Evolutionary conservation across 35 echinoderm and acorn worm genomes (phyloP).

Genomic region (Acanthaster planci): DNA sequence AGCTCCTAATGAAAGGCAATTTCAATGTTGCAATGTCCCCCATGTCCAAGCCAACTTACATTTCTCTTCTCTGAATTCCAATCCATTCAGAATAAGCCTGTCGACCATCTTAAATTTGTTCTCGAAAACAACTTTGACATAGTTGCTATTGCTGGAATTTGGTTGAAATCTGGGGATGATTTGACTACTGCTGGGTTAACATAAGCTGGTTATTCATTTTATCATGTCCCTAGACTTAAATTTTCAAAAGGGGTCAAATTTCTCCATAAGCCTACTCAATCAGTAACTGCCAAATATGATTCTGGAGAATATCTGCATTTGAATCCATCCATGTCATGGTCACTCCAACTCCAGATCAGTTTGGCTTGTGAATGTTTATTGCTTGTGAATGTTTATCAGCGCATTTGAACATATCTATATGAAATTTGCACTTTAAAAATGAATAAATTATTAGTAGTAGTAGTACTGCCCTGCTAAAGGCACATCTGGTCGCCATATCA

Average conservation of each 20-base stretch:
- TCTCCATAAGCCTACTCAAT: conserved; percentile 12
- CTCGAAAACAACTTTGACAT: conserved; percentile 48
- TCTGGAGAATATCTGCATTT: conserved; percentile 11
- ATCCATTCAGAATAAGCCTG: conserved; percentile 37
- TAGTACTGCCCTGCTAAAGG: not conserved
- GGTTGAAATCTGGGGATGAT: too few species aligned
- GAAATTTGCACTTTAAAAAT: too few species aligned
- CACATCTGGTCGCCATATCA: not conserved
- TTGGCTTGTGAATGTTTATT: conserved; percentile 16
- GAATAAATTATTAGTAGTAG: too few species aligned
- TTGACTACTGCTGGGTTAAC: not conserved
- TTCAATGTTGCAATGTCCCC: too few species aligned
- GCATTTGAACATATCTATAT: too few species aligned
- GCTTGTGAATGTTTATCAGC: too few species aligned
- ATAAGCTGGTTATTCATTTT: conserved; percentile 11
- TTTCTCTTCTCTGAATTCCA: not conserved
- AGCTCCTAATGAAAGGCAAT: too few species aligned
- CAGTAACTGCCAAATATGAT: not conserved
- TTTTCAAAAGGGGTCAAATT: not conserved
- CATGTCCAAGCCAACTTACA: not conserved
- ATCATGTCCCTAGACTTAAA: conserved; percentile 27
- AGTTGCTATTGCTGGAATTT: conserved; percentile 13
- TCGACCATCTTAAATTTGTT: conserved; percentile 39
- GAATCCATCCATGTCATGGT: conserved; percentile 35
- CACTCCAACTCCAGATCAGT: conserved; percentile 27